These are phyloP conservation scores for Athalia cordata DNA, from an alignment of 2,888 invertebrate genomes.

Conservation along the genomic window DNA sequence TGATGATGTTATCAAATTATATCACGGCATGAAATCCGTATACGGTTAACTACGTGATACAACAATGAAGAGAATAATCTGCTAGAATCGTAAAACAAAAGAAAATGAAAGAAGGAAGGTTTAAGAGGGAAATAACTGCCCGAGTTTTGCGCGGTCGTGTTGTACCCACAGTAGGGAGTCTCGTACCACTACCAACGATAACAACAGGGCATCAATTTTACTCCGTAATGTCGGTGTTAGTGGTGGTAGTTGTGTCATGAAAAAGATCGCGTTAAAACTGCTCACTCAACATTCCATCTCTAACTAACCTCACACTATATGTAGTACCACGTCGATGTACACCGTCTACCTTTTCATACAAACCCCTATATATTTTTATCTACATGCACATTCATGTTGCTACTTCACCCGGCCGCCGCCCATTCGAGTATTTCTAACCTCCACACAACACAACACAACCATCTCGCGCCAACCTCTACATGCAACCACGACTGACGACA, in stretches of 20 bases:
- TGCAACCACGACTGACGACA: no score
- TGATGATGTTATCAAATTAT: neutral
- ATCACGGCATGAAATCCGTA: neutral
- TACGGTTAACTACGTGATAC: neutral
- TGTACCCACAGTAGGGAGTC: neutral
- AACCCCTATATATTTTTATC: no score
- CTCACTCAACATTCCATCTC: constrained; percentile 46
- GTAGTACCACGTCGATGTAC: constrained; percentile 14
- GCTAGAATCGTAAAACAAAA: no score
- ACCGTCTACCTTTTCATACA: neutral
- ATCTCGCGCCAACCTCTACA: no score
- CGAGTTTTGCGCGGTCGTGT: neutral
- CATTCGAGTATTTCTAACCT: no score
- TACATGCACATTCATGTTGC: no score
- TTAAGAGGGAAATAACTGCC: no score
- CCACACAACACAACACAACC: no score
- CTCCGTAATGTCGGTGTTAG: no score
- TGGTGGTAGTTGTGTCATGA: neutral
- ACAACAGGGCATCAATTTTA: no score
- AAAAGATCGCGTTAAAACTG: constrained; percentile 33
- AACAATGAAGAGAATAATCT: neutral
- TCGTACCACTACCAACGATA: neutral
- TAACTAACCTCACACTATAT: constrained; percentile 39
- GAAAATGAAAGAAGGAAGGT: no score
- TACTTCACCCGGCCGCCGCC: no score